A percentile compares a stretch with the other conserved stretches of the same genome.
Conservation (phyloP, 1,140 invertebrate genomes). For the Calephelis nemesis region DNA sequence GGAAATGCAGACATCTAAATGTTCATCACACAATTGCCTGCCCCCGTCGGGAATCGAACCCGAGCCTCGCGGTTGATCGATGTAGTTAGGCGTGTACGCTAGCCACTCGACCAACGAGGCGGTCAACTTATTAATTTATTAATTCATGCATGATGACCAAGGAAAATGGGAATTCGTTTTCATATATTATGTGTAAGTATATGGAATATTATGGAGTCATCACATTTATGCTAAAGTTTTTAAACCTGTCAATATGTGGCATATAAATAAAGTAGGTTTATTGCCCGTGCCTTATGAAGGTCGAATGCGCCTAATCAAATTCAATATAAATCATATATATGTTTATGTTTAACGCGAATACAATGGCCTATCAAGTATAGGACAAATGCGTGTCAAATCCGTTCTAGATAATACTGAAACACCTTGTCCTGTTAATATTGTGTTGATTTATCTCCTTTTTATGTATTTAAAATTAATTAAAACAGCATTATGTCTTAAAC, state of each 20-base stretch:
- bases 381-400: constrained; percentile 33
- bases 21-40: too few species aligned
- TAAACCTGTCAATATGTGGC: not conserved
- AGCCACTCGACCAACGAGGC: too few species aligned
- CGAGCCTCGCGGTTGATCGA: too few species aligned
- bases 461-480: constrained; percentile 1
- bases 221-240: too few species aligned
- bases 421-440: constrained; percentile 45
- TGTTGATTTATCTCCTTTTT: constrained; percentile 2
- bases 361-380: constrained; percentile 52
- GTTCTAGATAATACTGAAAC: constrained; percentile 41
- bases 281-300: constrained; percentile 30
- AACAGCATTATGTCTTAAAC: not conserved
- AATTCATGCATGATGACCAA: too few species aligned
- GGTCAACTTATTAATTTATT: too few species aligned
- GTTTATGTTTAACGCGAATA: constrained; percentile 34
- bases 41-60: too few species aligned
- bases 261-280: constrained; percentile 8
- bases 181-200: too few species aligned
- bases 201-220: too few species aligned
- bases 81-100: too few species aligned
- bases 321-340: constrained; percentile 30
- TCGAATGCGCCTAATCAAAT: constrained; percentile 38
- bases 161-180: too few species aligned
- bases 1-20: too few species aligned